Evolutionary conservation across 2,113 vertebrate genomes (phyloP), one percentile per base, ranked within the genome.

Genomic region (Actenoides hombroni): DNA sequence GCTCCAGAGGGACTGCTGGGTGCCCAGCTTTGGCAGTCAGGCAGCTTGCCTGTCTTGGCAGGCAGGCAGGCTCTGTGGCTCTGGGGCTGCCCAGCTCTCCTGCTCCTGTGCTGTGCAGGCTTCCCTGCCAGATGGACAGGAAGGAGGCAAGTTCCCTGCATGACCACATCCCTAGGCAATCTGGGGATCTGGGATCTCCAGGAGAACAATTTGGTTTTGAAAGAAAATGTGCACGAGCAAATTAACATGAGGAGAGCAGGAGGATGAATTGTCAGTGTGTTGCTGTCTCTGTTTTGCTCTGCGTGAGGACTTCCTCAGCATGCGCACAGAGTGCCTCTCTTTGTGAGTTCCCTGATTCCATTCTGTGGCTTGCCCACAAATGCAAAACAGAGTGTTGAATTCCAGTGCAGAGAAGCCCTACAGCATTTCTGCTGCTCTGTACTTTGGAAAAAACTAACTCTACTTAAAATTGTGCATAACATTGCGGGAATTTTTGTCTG

Each of bases 231-330:
- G 16, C 23, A 4, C 0, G 17, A 33, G 21, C 8, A 59, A 63
- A 81, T 40, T 31, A 57, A 48, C 7, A 8, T 1, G 7, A 23
- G n/a, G 31, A 78, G 53, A 56, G 39, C 2, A 2, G 42, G 67
- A 87, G 23, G 23, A 18, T 33, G 33, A 39, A 26, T 83, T 90
- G 68, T 59, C 19, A 51, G 69, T 1, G 2, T 26, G 61, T 7
- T 42, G 46, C 51, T 29, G 49, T 13, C 44, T 53, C 49, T n/a
- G 44, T 42, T 75, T 20, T 2, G 6, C 21, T 81, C 26, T 60
- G 21, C 0, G 1, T 0, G 9, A 69, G 67, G 73, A 25, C 37
- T 91, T 42, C 37, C 25, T 42, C 11, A 49, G 56, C 0, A 0
- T n/a, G 12, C 54, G 25, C 42, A 23, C 42, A 25, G 54, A 53